These are phyloP conservation scores for Sigmodon hispidus DNA, from an alignment of 2,113 vertebrate species.

Conservation along the genomic window DNA sequence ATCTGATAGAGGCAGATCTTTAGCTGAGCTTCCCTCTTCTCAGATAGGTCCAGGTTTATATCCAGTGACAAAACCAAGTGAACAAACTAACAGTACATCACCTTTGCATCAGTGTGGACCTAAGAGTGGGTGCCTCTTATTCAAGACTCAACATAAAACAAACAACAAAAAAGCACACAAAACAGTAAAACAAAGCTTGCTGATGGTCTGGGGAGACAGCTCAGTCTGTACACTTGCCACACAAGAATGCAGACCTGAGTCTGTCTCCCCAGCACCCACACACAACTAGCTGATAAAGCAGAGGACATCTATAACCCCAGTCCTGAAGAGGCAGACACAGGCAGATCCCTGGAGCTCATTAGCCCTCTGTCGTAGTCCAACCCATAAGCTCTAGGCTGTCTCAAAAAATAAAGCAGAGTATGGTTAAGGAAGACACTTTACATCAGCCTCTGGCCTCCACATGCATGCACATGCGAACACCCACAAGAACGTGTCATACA, in stretches of 20 bases:
- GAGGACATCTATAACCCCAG: not conserved
- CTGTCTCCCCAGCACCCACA: not conserved
- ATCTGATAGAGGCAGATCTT: not conserved
- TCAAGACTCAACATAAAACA: not conserved
- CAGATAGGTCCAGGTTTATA: too few species aligned
- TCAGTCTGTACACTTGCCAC: too few species aligned
- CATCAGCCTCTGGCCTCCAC: not conserved
- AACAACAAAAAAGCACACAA: not conserved
- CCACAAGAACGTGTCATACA: not conserved
- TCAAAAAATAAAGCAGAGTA: not conserved
- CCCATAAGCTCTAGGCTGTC: not conserved
- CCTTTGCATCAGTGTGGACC: not conserved
- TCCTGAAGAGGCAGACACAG: not conserved
- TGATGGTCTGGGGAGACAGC: not conserved
- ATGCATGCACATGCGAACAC: too few species aligned
- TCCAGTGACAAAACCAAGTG: not conserved
- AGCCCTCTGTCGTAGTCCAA: not conserved
- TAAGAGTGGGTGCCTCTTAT: not conserved
- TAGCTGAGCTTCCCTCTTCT: not conserved
- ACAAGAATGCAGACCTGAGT: not conserved
- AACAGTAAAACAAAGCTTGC: not conserved
- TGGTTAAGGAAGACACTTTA: not conserved
- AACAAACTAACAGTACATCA: not conserved
- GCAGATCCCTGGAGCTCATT: not conserved
- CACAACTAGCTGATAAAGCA: not conserved